Conservation (phyloP, 2,797 vertebrate genomes). For the Spatula clypeata region DNA sequence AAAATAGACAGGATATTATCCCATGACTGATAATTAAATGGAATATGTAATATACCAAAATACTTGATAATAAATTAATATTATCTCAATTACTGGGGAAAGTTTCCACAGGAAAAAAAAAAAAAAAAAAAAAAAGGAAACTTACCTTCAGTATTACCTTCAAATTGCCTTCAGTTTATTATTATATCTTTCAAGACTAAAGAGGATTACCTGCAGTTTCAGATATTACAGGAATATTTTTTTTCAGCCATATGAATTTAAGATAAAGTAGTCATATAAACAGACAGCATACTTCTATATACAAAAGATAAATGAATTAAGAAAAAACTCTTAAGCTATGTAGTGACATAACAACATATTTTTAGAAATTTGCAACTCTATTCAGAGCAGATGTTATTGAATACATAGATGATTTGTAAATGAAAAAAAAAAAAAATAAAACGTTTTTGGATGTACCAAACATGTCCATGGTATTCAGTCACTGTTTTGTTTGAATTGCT, state of each 20-base stretch:
- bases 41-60: slow-evolving; percentile 2
- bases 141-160: background rate
- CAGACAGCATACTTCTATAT: background rate
- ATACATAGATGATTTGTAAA: background rate
- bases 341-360: background rate
- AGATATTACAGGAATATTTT: background rate
- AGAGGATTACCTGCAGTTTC: background rate
- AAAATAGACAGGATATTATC: background rate
- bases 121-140: background rate
- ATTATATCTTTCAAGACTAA: background rate
- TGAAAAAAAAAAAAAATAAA: background rate
- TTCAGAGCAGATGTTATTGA: background rate
- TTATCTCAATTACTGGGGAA: background rate
- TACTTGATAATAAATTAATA: background rate
- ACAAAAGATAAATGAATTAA: background rate
- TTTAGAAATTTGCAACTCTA: background rate
- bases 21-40: slow-evolving; percentile 1
- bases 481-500: background rate
- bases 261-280: background rate
- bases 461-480: background rate
- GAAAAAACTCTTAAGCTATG: background rate
- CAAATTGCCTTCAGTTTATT: background rate
- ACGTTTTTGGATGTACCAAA: accelerated
- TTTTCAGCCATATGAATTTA: background rate
- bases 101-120: background rate